Percentiles rank a stretch among this genome's conserved stretches.
phyloP scores from a whole-genome alignment of 64 coral and sea anemone species.

The Montipora efflorescens region DNA sequence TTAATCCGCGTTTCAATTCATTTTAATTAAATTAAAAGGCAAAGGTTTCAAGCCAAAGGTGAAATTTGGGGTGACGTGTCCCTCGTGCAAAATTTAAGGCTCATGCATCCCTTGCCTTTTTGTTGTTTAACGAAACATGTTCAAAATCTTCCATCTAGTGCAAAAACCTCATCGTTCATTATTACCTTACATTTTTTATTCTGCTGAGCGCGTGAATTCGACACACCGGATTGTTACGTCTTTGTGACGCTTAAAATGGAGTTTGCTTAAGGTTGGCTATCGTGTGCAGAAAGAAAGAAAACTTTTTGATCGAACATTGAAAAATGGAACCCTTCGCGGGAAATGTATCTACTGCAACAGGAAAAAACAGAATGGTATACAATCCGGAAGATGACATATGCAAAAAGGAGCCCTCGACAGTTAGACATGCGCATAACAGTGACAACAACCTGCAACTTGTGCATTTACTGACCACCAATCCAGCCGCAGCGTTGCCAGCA shows the following conservation, averaged over 20 bases:
- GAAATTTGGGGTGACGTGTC: too few relatives aligned
- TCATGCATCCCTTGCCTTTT: too few relatives aligned
- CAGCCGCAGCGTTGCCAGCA: slow-evolving; percentile 58
- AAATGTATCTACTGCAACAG: neutral
- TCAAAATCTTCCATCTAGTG: too few relatives aligned
- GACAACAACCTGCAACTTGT: slow-evolving; percentile 70
- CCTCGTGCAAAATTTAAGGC: too few relatives aligned
- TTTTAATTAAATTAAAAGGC: too few relatives aligned
- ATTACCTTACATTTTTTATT: too few relatives aligned
- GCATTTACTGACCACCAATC: slow-evolving; percentile 68
- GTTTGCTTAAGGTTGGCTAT: neutral
- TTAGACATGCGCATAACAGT: neutral
- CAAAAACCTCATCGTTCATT: too few relatives aligned
- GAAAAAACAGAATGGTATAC: neutral
- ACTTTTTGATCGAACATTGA: neutral
- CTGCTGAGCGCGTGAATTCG: too few relatives aligned
- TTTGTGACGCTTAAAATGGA: neutral
- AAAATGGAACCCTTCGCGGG: neutral
- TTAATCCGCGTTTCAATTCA: too few relatives aligned
- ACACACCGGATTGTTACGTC: neutral
- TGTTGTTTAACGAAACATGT: too few relatives aligned
- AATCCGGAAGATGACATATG: neutral
- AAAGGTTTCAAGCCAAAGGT: too few relatives aligned
- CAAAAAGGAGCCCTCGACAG: neutral
- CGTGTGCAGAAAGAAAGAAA: neutral